Evolutionary conservation across 1,140 invertebrate genomes (phyloP).

Genomic region (Macrostomum lignano): DNA sequence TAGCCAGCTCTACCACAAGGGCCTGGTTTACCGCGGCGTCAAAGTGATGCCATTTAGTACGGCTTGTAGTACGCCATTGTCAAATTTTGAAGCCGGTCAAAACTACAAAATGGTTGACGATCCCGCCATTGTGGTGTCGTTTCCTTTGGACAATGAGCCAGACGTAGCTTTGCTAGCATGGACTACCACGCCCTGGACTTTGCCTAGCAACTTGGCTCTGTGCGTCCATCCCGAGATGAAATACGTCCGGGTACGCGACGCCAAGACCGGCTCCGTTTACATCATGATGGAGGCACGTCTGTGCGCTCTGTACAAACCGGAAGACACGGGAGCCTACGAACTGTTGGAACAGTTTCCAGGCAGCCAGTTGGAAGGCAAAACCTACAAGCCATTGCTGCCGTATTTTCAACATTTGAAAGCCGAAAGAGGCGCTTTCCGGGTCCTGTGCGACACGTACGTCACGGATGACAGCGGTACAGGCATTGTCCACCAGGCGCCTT

Average conservation of each 20-base stretch:
- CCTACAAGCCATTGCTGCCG: slow-evolving; percentile 63
- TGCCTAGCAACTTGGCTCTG: slow-evolving; percentile 75
- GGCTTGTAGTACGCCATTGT: slow-evolving; percentile 76
- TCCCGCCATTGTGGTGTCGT: slow-evolving; percentile 53
- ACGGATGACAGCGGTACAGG: slow-evolving; percentile 86
- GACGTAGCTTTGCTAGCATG: slow-evolving; percentile 44
- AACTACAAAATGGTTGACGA: slow-evolving; percentile 97
- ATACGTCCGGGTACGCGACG: slow-evolving; percentile 44
- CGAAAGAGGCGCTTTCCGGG: slow-evolving; percentile 46
- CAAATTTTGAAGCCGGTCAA: slow-evolving; percentile 92
- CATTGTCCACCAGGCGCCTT: slow-evolving; percentile 91
- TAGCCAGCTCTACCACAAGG: slow-evolving; percentile 71
- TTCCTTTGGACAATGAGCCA: slow-evolving; percentile 44
- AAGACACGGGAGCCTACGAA: slow-evolving; percentile 4
- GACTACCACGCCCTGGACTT: slow-evolving; percentile 98
- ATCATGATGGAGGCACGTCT: slow-evolving; percentile 64
- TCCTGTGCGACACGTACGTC: slow-evolving; percentile 67
- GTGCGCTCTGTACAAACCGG: slow-evolving; percentile 42
- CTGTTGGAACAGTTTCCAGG: slow-evolving; percentile 38
- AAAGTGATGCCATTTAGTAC: slow-evolving; percentile 96
- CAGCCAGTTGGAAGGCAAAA: slow-evolving; percentile 43
- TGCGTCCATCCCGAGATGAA: slow-evolving; percentile 65
- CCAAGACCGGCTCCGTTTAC: slow-evolving; percentile 39
- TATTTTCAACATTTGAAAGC: slow-evolving; percentile 41
- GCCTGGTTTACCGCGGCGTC: slow-evolving; percentile 74